Conservation (phyloP, 2,797 vertebrate species). For the Hephaestus fuliginosus region DNA sequence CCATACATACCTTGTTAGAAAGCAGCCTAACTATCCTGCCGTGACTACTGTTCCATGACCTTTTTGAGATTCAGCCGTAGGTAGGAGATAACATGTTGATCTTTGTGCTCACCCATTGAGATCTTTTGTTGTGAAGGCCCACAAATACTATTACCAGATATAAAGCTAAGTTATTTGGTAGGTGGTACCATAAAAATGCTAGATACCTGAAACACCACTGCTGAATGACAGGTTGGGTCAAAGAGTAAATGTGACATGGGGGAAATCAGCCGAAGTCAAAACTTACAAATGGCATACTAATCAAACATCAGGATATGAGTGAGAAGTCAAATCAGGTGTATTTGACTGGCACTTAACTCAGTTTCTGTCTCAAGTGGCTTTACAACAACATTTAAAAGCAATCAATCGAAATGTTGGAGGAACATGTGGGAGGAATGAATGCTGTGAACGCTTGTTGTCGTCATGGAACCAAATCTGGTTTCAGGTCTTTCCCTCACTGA, state of each 20-base stretch:
- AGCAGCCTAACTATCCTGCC: no score
- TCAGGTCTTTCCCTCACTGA: background rate
- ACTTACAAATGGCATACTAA: background rate
- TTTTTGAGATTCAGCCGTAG: background rate
- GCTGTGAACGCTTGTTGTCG: no score
- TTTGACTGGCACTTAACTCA: background rate
- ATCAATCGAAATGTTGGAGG: background rate
- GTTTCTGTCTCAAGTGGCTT: background rate
- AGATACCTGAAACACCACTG: background rate
- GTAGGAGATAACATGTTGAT: background rate
- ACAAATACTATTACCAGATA: background rate
- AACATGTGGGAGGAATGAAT: background rate
- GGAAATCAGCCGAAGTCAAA: background rate
- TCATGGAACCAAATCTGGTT: no score
- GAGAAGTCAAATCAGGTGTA: background rate
- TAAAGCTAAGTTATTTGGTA: background rate
- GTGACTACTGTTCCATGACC: background rate
- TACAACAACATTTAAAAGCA: background rate
- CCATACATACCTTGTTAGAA: slow-evolving; percentile 27
- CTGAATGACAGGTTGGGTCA: background rate
- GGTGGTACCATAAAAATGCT: background rate
- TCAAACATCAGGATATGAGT: background rate
- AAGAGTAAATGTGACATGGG: background rate
- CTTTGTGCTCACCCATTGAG: background rate
- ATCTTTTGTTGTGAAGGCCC: no score